These are phyloP conservation scores for Hippoglossus hippoglossus DNA, from an alignment of 2,797 vertebrate species.

Conservation along the genomic window DNA sequence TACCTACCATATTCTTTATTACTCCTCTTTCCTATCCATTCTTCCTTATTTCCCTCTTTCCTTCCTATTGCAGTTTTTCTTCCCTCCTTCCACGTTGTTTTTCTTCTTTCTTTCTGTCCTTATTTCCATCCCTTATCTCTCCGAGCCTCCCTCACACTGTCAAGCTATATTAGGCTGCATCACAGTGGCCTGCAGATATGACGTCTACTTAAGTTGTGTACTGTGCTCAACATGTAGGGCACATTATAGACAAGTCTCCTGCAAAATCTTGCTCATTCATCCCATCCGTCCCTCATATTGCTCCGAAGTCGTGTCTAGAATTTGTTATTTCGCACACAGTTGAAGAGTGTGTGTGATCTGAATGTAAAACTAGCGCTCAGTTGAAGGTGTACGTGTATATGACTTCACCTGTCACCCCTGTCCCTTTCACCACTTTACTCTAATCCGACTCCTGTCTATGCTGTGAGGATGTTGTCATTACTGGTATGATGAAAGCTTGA, in stretches of 20 bases:
- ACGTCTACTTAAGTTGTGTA: conserved; percentile 27
- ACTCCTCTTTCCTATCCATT: neutral
- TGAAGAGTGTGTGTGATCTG: conserved; percentile 52
- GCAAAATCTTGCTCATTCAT: conserved; percentile 57
- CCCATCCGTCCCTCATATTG: conserved; percentile 29
- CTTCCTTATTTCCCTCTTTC: neutral
- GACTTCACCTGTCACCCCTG: conserved; percentile 20
- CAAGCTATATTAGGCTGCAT: conserved; percentile 35
- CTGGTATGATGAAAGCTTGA: conserved; percentile 13
- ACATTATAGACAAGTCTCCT: conserved; percentile 45
- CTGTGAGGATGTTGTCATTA: conserved; percentile 20
- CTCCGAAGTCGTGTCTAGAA: conserved; percentile 47
- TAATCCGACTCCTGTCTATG: conserved; percentile 18
- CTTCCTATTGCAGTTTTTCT: neutral
- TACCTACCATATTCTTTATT: too few relatives aligned
- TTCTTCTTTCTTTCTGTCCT: neutral
- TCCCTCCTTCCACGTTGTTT: neutral
- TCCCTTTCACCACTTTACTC: conserved; percentile 26
- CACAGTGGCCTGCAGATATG: conserved; percentile 29
- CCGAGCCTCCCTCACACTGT: conserved; percentile 6
- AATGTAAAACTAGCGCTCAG: conserved; percentile 49
- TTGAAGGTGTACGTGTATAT: conserved; percentile 16
- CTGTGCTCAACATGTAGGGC: conserved; percentile 31
- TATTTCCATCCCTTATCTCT: neutral
- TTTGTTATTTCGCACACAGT: conserved; percentile 39